Percentiles rank a stretch among this genome's conserved stretches.
These are phyloP conservation scores for Hymenochirus boettgeri DNA, from an alignment of 2,113 vertebrate genomes.

Conservation along the genomic window DNA sequence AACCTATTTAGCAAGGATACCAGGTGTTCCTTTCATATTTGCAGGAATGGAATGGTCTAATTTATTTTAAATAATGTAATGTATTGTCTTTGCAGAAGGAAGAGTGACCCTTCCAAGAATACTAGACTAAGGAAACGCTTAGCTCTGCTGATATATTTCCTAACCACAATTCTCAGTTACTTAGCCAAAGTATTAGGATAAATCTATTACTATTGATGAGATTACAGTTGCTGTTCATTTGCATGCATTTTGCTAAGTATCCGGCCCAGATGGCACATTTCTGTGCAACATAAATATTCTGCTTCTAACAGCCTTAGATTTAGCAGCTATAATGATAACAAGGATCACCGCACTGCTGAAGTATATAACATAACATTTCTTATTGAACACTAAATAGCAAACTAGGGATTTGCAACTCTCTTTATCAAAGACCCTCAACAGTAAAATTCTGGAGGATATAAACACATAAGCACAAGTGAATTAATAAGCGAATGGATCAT, in stretches of 20 bases:
- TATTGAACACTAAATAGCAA: background rate
- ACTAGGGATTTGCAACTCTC: background rate
- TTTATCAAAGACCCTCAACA: background rate
- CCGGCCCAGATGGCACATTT: constrained; percentile 16
- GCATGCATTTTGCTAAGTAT: constrained; percentile 20
- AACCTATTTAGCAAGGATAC: too few species aligned
- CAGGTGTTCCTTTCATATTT: too few species aligned
- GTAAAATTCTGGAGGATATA: background rate
- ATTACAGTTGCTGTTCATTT: constrained; percentile 26
- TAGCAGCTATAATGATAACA: background rate
- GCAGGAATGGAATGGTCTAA: too few species aligned
- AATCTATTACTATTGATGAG: constrained; percentile 36
- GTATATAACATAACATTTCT: background rate
- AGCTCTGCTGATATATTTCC: constrained; percentile 16
- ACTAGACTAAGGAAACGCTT: too few species aligned
- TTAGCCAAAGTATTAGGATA: constrained; percentile 28
- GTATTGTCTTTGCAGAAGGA: too few species aligned
- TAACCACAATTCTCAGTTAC: constrained; percentile 30
- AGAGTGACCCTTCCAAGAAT: too few species aligned
- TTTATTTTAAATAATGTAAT: too few species aligned
- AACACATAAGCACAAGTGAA: background rate
- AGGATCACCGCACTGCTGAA: background rate
- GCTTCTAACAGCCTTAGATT: background rate
- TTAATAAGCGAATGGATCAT: background rate
- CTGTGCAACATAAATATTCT: constrained; percentile 14